Evolutionary conservation across 2,797 vertebrate genomes (phyloP).

Genomic region (Hypotaenidia okinawae): DNA sequence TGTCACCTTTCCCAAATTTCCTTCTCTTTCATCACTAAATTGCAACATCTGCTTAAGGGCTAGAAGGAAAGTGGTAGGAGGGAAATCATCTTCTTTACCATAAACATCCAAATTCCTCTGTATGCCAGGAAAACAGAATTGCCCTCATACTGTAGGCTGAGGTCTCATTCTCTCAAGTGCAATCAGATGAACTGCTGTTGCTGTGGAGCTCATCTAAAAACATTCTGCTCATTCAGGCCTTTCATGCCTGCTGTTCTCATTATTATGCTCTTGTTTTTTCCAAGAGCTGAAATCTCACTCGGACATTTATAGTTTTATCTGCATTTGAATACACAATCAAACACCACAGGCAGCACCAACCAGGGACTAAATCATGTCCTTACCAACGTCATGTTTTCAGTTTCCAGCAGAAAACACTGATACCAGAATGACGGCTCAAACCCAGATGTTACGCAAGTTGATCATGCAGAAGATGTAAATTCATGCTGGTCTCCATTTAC

Average conservation of each 20-base stretch:
- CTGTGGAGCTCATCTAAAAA: constrained; percentile 38
- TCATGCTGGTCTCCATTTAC: neutral
- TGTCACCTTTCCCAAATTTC: neutral
- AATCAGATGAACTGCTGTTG: constrained; percentile 33
- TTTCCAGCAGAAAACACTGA: neutral
- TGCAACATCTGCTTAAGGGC: neutral
- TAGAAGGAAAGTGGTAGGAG: neutral
- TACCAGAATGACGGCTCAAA: neutral
- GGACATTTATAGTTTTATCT: constrained; percentile 23
- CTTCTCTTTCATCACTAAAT: neutral
- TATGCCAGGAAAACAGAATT: neutral
- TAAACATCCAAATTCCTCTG: neutral
- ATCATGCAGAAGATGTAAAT: neutral
- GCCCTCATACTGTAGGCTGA: neutral
- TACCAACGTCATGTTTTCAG: neutral
- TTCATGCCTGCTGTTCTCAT: constrained; percentile 5
- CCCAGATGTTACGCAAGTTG: neutral
- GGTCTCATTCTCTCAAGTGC: constrained; percentile 5
- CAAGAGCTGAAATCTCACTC: neutral
- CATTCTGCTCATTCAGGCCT: constrained; percentile 33
- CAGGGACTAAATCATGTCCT: neutral
- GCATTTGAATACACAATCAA: constrained; percentile 34
- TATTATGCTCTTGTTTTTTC: constrained; percentile 37
- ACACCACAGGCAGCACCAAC: neutral
- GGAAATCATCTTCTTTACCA: neutral